Percentiles rank a stretch among this genome's conserved stretches.
These are phyloP conservation scores for Lycocerus yunnanus DNA, from an alignment of 2,888 invertebrate genomes.

Conservation along the genomic window DNA sequence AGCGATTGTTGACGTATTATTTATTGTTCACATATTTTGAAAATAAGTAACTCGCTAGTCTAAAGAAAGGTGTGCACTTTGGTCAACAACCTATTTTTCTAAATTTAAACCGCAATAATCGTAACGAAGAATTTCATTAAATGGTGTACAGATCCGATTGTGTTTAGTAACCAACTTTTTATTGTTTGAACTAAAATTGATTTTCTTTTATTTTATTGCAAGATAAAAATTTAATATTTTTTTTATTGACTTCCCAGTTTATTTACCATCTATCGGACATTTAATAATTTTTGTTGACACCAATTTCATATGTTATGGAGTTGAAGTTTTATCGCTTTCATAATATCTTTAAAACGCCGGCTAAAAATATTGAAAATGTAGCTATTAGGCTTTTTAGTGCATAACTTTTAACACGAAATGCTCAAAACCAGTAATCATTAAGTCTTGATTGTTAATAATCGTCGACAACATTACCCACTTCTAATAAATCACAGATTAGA, in stretches of 20 bases:
- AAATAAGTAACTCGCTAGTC: neutral
- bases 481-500: neutral
- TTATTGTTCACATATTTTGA: neutral
- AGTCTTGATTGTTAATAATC: neutral
- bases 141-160: neutral
- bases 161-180: neutral
- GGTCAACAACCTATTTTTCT: neutral
- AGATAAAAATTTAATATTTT: neutral
- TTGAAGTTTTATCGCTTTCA: neutral
- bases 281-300: neutral
- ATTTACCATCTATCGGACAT: neutral
- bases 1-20: neutral
- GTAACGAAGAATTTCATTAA: neutral
- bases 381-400: neutral
- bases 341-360: neutral
- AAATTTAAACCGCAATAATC: neutral
- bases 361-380: neutral
- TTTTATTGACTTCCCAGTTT: neutral
- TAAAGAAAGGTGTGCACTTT: neutral
- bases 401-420: neutral
- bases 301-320: neutral
- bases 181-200: neutral
- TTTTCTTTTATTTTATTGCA: neutral
- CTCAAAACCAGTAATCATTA: neutral
- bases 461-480: neutral